phyloP scores from a whole-genome alignment of 2,888 invertebrate species.

The Patella ulyssiponensis region DNA sequence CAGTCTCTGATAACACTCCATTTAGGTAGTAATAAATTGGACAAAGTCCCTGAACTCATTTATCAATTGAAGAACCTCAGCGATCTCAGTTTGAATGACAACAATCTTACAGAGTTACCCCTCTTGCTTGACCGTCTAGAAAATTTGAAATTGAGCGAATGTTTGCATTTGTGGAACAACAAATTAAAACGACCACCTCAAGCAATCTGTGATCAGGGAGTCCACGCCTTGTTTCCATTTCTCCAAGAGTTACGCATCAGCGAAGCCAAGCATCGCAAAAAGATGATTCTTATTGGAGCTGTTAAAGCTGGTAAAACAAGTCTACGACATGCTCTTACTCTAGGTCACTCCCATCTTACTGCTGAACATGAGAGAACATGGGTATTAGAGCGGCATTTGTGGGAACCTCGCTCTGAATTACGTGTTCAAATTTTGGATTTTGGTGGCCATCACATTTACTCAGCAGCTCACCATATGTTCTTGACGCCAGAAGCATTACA shows the following conservation, averaged over 20 bases:
- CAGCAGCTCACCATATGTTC: constrained; percentile 68
- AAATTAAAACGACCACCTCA: constrained; percentile 55
- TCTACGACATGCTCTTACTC: constrained; percentile 58
- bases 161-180: constrained; percentile 54
- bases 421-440: constrained; percentile 63
- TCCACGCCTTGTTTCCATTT: constrained; percentile 50
- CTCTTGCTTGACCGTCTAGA: constrained; percentile 59
- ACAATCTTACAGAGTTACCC: constrained; percentile 53
- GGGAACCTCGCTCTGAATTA: constrained; percentile 64
- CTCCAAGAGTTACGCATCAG: constrained; percentile 58
- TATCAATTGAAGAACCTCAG: constrained; percentile 50
- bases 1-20: constrained; percentile 41
- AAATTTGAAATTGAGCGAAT: constrained; percentile 44
- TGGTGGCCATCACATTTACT: constrained; percentile 67
- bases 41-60: constrained; percentile 50
- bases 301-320: constrained; percentile 65
- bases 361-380: constrained; percentile 63
- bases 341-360: constrained; percentile 58
- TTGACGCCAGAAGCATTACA: constrained; percentile 64
- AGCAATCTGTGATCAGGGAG: constrained; percentile 58
- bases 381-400: constrained; percentile 64
- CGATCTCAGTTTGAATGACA: constrained; percentile 55
- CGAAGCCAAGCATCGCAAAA: constrained; percentile 60
- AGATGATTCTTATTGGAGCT: constrained; percentile 64
- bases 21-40: constrained; percentile 48